Evolutionary conservation across 2,888 invertebrate genomes (phyloP).

Genomic region (Lithophane semibrunnea): DNA sequence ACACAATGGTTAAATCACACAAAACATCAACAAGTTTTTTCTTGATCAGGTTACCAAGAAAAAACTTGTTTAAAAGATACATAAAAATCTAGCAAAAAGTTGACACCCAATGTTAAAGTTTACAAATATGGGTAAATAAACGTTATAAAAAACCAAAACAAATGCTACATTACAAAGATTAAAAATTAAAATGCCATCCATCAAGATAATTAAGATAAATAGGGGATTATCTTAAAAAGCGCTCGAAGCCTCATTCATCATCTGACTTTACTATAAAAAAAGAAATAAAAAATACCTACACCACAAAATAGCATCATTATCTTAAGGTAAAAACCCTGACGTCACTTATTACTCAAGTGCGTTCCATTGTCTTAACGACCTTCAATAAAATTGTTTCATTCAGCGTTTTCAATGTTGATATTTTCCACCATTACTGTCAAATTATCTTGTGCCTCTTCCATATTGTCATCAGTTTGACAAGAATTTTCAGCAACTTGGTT

Average conservation of each 20-base stretch:
- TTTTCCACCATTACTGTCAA: slow-evolving; percentile 66
- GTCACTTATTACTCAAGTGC: slow-evolving; percentile 24
- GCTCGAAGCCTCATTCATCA: slow-evolving; percentile 37
- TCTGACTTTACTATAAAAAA: slow-evolving; percentile 16
- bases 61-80: background rate
- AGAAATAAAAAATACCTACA: slow-evolving; percentile 48
- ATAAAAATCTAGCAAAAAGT: no score
- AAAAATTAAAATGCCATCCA: slow-evolving; percentile 54
- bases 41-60: no score
- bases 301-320: slow-evolving; percentile 35
- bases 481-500: slow-evolving; percentile 44
- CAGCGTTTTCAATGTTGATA: slow-evolving; percentile 58
- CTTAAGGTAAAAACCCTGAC: slow-evolving; percentile 27
- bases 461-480: slow-evolving; percentile 53
- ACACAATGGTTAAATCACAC: slow-evolving; percentile 32
- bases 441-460: slow-evolving; percentile 61
- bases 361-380: slow-evolving; percentile 34
- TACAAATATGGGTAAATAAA: background rate
- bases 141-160: background rate
- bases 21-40: no score
- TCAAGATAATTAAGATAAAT: slow-evolving; percentile 56
- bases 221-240: slow-evolving; percentile 48
- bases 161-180: slow-evolving; percentile 35
- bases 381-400: slow-evolving; percentile 36
- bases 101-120: background rate